Base-by-base conservation (phyloP, 2,888 invertebrate species). In the Mongoloraphidia duomilia region DNA sequence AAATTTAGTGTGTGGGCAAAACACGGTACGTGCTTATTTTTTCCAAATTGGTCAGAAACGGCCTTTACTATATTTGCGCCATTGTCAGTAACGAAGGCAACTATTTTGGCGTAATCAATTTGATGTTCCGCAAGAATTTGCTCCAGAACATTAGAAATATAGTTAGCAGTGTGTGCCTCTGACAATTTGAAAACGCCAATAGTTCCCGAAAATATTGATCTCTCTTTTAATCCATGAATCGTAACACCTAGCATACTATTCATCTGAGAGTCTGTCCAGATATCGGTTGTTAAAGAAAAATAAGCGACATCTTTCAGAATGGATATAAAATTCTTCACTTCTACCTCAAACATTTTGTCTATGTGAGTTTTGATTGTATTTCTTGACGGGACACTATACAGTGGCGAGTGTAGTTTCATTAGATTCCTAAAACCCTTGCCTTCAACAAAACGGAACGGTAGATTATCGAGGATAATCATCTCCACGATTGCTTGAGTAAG, bases 181-280 rank as follows among this genome's bases (percentile, higher is more conserved):
- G 46, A 47, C 42, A 58, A 55, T 51, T 55, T 51, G 38, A 53
- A 53, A 54, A 56, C 54, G 45, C 52, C 56, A 46, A 56, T 54
- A 51, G 54, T 54, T 43, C 54, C 52, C 49, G 55, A 55, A 49
- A 51, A 51, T 44, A 54, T 54, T 44, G 52, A 44, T 51, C 52
- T 56, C 46, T 55, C 52, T 48, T 52, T 35, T 45, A 56, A 50
- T 52, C 13, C 57, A 49, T 58, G 55, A 43, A 57, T 47, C 47
- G 56, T 57, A 36, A 56, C 51, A 33, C 57, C 57, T 38, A 57
- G 44, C 48, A 54, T 57, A 50, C 56, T 58, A 51, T 55, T 53
- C 50, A 53, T 55, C 47, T 55, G 54, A 34, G 54, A 52, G 52
- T 58, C 58, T 37, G 52, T 55, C 57, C 58, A 58, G 51, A 54